Evolutionary conservation across 92 coral and sea anemone species (phyloP).

Genomic region (Siderastrea siderea): DNA sequence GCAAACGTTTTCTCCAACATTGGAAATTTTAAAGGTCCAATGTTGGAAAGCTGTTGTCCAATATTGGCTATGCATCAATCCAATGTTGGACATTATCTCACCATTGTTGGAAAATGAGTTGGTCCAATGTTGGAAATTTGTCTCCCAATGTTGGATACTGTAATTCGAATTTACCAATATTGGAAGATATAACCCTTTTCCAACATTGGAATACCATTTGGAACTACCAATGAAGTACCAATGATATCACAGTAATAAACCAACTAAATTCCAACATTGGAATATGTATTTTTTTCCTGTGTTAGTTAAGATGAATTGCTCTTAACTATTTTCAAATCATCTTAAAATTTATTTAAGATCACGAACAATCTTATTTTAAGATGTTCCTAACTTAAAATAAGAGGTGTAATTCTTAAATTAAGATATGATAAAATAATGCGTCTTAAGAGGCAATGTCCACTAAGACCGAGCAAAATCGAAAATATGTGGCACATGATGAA

Average conservation of each 20-base stretch:
- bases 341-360: too few relatives aligned
- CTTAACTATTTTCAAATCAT: too few relatives aligned
- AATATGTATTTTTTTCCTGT: constrained; percentile 54
- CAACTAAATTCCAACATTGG: constrained; percentile 61
- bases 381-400: too few relatives aligned
- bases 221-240: constrained; percentile 51
- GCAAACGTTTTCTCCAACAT: constrained; percentile 6
- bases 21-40: constrained; percentile 4
- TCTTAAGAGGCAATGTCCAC: too few relatives aligned
- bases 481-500: too few relatives aligned
- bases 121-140: background rate
- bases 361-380: too few relatives aligned
- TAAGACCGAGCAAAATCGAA: too few relatives aligned
- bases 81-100: constrained; percentile 8
- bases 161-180: constrained; percentile 27
- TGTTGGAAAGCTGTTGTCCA: background rate
- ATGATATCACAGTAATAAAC: constrained; percentile 54
- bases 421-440: too few relatives aligned
- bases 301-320: too few relatives aligned
- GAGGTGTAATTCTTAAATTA: too few relatives aligned
- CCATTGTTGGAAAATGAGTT: background rate
- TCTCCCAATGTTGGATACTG: constrained; percentile 38
- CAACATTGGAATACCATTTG: constrained; percentile 44
- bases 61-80: constrained; percentile 5
- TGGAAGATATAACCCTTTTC: constrained; percentile 62